Base-by-base conservation (phyloP, 1,140 invertebrate species). In the Lanistes nyassanus region DNA sequence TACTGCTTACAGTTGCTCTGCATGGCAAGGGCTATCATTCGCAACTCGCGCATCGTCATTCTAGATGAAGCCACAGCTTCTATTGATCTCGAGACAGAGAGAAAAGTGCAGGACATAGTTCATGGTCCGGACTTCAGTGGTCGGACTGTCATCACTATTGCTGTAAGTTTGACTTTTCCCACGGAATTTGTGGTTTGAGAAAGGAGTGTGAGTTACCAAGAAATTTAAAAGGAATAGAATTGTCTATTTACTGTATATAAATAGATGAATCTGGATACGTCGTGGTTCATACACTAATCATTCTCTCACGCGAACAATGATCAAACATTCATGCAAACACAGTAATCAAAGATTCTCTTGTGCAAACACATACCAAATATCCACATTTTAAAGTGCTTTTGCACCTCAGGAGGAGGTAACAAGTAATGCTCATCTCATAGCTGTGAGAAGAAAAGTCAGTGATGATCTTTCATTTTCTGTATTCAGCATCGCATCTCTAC, bases 11-110 rank as follows among this genome's bases (percentile, higher is more conserved):
- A 92, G 84, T 83, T 92, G 55, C 81, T 92, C 29, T 92, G 91
- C 80, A 82, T 92, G 58, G 91, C 92, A 7, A 85, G 91, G 75
- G 92, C 91, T 23, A 84, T 92, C 51, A 83, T 92, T 6, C 84
- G 90, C 69, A 87, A 90, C 66, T 89, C 94, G 86, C 93, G 93
- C 90, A 93, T 98, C 64, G 91, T 98, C 26, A 92, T 98, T 74
- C 91, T 98, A 64, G 90, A 91, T 82, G 90, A 91, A 79, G 90
- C 89, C 4, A 91, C 90, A 51, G 89, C 90, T 19, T 88, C 88
- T n/a, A 88, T 91, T 65, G 90, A 91, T 70, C 75, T 87, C 67
- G 76, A 86, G 69, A 91, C 90, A 2, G 90, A 91, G 69, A 83
- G 81, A n/a, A 84, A 90, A 34, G 87, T 91, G 56, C 90, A 91